Conservation (phyloP, 2,113 vertebrate species). For the Misgurnus anguillicaudatus region DNA sequence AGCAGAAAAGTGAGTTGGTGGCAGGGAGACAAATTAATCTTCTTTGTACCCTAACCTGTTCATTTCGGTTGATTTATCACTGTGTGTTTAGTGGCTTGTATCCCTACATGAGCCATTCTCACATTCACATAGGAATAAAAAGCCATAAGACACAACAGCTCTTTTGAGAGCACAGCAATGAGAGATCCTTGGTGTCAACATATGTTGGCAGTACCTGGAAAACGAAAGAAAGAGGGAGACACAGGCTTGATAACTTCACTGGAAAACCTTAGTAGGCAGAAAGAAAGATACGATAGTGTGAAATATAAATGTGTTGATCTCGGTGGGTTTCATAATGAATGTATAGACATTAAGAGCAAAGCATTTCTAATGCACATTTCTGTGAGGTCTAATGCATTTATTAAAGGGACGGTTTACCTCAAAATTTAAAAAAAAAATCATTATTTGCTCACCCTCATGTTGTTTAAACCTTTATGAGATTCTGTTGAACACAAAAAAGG, state of each 20-base stretch:
- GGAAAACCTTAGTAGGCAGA: slow-evolving; percentile 9
- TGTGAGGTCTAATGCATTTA: slow-evolving; percentile 12
- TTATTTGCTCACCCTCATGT: too few relatives aligned
- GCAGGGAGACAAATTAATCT: too few relatives aligned
- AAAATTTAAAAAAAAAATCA: too few relatives aligned
- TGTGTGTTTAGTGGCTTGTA: slow-evolving; percentile 98
- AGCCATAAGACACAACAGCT: slow-evolving; percentile 99
- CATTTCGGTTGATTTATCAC: slow-evolving; percentile 77
- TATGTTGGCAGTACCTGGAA: slow-evolving; percentile 54
- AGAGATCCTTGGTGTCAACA: slow-evolving; percentile 39
- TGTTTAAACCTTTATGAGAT: too few relatives aligned
- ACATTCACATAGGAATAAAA: slow-evolving; percentile 99
- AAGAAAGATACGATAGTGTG: slow-evolving; percentile 8
- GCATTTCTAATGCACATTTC: slow-evolving; percentile 3
- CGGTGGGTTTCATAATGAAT: slow-evolving; percentile 1
- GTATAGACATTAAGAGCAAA: slow-evolving; percentile 9
- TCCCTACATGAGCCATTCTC: slow-evolving; percentile 96
- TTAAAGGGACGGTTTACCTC: neutral
- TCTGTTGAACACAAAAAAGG: too few relatives aligned
- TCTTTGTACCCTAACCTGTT: slow-evolving; percentile 21
- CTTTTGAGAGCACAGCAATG: neutral
- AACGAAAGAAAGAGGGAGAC: slow-evolving; percentile 31
- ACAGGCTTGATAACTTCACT: slow-evolving; percentile 22
- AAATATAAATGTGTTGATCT: slow-evolving; percentile 28
- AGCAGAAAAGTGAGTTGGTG: neutral